Evolutionary conservation across 1,140 invertebrate species (phyloP), one percentile per base, ranked within the genome.

Genomic region (Stratiolaelaps scimitus): DNA sequence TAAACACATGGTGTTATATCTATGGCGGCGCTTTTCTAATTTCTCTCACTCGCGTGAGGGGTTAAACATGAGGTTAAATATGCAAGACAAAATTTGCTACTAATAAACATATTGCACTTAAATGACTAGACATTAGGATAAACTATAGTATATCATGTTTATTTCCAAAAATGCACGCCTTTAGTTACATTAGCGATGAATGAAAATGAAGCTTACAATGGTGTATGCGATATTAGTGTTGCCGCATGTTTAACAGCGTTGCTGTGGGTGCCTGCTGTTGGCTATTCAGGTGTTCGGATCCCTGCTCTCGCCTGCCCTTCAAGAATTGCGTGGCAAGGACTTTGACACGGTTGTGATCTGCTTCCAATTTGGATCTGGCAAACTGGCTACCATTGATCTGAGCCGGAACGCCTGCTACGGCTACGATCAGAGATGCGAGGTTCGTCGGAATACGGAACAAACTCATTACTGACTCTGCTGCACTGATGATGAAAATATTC

Each of bases 381-480:
- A 81, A 1, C 69, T 85, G 10, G 82, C 78, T 1, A 75, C 81
- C 26, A 80, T 84, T 40, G 84, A 86, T 70, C 76, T 85, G 34
- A 83, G 82, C 34, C 75, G 85, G 17, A 78, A 79, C 71, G 80
- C 81, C 17, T 71, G 72, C 1, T 85, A 82, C 68, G 85, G 84
- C 1, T 86, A 86, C 68, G 84, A 86, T 68, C 84, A 86, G 71
- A 77, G 84, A 66, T 69, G 85, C 0, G 84, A 86, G 74, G 83
- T 81, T 67, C 66, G 66, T 45, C 6, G 2, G n/a, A 64, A 4
- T 26, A 66, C 7, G 20, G n/a, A 60, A 7, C n/a, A 5, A 66
- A 53, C n/a, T 66, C 19, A 5, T 47, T 60, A 60, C 0, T 23
- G 28, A n/a, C n/a, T n/a, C n/a, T 23, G 5, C 7, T 17, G 6